Evolutionary conservation across 2,888 invertebrate species (phyloP), one percentile per base, ranked within the genome.

Genomic region (Busseola fusca): DNA sequence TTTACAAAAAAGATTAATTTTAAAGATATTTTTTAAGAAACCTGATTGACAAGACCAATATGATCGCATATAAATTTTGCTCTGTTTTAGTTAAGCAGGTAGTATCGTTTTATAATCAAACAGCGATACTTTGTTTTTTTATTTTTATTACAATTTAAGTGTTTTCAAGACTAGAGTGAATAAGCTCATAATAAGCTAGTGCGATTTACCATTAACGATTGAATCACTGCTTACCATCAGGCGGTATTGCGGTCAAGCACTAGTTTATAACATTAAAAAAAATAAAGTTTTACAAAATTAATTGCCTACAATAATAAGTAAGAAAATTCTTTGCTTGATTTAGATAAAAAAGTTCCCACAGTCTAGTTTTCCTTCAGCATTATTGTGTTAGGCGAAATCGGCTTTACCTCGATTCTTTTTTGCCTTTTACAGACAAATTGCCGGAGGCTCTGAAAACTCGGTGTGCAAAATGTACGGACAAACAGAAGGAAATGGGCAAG

Each of bases 391-490:
- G n/a, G 2, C 16, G 5, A n/a, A 27, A 40, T 30, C 1, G 1
- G 0, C 40, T 56, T 57, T 7, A 27, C 0, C 16, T 25, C 1
- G 6, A 25, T 9, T n/a, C 1, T 6, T 18, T 42, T 65, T 64
- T 59, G 1, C 7, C 4, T 12, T 69, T 78, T 34, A 48, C 91
- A 97, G 97, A 96, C 64, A 96, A 96, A 85, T 92, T 97, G 72
- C 97, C 97, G 0, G 97, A 97, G 89, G 97, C 97, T 7, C 94
- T 97, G 58, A 94, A 93, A 84, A 97, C 97, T 18, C 95, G 96
- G 63, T 97, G 97, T 89, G 95, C 93, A 25, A 97, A 97, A 90
- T 97, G 97, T 87, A 97, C 97, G 9, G 96, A 96, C 64, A 97
- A 96, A 81, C 97, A 97, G 88, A 97, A 96, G 86, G 90, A 95